Percentiles rank a stretch among this genome's conserved stretches.
Evolutionary conservation across 2,797 vertebrate species (phyloP).

Genomic region (Enteromius mattozi): DNA sequence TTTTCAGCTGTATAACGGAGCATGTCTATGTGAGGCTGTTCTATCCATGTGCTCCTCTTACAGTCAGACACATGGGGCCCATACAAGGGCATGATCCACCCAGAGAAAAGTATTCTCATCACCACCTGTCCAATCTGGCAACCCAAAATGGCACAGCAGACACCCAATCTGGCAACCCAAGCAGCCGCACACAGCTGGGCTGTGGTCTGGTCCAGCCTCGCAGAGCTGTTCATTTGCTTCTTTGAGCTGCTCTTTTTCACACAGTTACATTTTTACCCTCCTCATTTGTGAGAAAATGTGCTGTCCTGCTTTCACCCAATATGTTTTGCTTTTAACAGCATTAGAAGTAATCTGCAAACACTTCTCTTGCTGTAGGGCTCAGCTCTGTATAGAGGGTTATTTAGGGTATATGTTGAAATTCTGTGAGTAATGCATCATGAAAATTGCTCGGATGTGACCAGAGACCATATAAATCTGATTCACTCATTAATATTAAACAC

Average conservation of each 20-base stretch:
- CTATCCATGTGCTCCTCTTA: conserved; percentile 20
- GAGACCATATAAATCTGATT: conserved; percentile 14
- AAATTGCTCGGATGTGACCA: conserved; percentile 9
- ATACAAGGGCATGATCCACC: conserved; percentile 41
- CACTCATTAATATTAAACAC: conserved; percentile 31
- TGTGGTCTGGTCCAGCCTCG: conserved; percentile 27
- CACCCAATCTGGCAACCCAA: conserved; percentile 64
- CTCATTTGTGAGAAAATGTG: background rate
- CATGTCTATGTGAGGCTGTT: background rate
- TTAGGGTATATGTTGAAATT: conserved; percentile 25
- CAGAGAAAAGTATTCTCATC: conserved; percentile 63
- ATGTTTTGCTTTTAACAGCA: background rate
- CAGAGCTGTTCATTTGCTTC: conserved; percentile 43
- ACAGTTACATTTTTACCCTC: conserved; percentile 8
- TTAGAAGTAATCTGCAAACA: conserved; percentile 29
- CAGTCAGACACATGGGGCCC: conserved; percentile 23
- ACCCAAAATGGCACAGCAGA: conserved; percentile 37
- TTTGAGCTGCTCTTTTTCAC: conserved; percentile 1
- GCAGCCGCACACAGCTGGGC: conserved; percentile 33
- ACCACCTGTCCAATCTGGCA: conserved; percentile 75
- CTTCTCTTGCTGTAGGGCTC: background rate
- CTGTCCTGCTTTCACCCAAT: background rate
- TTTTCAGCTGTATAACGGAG: background rate
- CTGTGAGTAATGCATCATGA: conserved; percentile 13
- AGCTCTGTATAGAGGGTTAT: conserved; percentile 16